phyloP scores from a whole-genome alignment of 2,113 vertebrate genomes.

The Ceyx cyanopectus region DNA sequence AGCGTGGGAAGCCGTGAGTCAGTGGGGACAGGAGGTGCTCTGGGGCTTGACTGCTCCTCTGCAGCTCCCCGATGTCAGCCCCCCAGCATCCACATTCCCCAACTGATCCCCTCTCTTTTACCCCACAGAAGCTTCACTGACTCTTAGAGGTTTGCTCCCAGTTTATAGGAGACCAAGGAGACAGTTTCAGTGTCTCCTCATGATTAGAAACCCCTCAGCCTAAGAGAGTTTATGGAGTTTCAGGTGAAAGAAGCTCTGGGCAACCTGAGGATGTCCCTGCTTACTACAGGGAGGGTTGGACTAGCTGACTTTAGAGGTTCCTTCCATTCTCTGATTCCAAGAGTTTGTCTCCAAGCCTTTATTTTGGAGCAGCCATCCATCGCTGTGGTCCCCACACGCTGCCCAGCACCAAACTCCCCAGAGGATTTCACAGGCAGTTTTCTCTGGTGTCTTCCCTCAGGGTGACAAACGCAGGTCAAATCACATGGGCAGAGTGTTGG shows the following conservation, averaged over 20 bases:
- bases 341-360: neutral
- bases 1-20: neutral
- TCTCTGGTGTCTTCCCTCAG: neutral
- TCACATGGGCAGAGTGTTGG: rapidly evolving
- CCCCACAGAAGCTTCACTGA: neutral
- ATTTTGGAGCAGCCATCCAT: neutral
- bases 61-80: neutral
- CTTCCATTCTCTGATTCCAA: too few species aligned
- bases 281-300: too few species aligned
- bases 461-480: neutral
- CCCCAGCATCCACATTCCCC: neutral
- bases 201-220: neutral
- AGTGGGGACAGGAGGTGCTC: neutral
- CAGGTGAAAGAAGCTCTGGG: too few species aligned
- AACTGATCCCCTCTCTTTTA: neutral
- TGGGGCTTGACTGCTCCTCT: neutral
- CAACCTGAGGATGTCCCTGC: too few species aligned
- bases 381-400: neutral
- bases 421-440: rapidly evolving
- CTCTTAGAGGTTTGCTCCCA: neutral
- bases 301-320: too few species aligned
- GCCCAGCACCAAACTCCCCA: neutral
- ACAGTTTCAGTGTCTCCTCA: neutral
- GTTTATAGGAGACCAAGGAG: neutral
- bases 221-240: neutral